These are phyloP conservation scores for Epizoanthus illoricatus DNA, from an alignment of 92 coral and sea anemone genomes.

Conservation along the genomic window DNA sequence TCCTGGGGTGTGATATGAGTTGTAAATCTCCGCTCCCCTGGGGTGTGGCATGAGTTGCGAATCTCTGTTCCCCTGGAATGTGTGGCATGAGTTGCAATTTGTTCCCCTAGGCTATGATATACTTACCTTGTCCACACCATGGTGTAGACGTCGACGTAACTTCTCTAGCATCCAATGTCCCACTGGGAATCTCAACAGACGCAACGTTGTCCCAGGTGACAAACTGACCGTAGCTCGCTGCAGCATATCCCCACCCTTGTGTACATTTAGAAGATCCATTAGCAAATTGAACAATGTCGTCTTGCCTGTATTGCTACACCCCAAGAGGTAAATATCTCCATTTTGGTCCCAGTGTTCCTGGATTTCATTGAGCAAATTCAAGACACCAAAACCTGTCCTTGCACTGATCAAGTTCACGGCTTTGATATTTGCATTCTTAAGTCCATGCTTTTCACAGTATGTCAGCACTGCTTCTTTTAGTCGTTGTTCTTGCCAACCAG, in stretches of 20 bases:
- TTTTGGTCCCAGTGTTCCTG: slow-evolving; percentile 78
- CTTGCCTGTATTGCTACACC: slow-evolving; percentile 90
- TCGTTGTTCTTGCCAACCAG: slow-evolving; percentile 62
- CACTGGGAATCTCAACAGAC: slow-evolving; percentile 79
- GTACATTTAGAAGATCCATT: slow-evolving; percentile 74
- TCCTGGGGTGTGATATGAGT: too few relatives aligned
- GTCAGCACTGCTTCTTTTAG: slow-evolving; percentile 51
- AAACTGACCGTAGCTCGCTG: slow-evolving; percentile 85
- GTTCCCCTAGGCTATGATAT: not conserved
- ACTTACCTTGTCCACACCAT: slow-evolving; percentile 71
- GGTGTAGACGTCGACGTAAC: slow-evolving; percentile 60
- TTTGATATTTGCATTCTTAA: slow-evolving; percentile 74
- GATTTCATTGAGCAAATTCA: slow-evolving; percentile 62
- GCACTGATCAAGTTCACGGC: slow-evolving; percentile 81
- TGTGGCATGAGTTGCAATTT: too few relatives aligned
- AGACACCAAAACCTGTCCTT: slow-evolving; percentile 84
- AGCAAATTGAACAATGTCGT: slow-evolving; percentile 86
- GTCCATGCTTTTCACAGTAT: slow-evolving; percentile 68
- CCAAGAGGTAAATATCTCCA: slow-evolving; percentile 85
- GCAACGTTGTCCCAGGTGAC: slow-evolving; percentile 83
- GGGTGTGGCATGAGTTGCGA: too few relatives aligned
- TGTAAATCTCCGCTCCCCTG: too few relatives aligned
- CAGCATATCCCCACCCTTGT: slow-evolving; percentile 80
- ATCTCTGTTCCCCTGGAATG: not conserved
- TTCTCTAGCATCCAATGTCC: slow-evolving; percentile 80